Evolutionary conservation across 2,888 invertebrate genomes (phyloP).

Genomic region (Scrobipalpa atriplicella): DNA sequence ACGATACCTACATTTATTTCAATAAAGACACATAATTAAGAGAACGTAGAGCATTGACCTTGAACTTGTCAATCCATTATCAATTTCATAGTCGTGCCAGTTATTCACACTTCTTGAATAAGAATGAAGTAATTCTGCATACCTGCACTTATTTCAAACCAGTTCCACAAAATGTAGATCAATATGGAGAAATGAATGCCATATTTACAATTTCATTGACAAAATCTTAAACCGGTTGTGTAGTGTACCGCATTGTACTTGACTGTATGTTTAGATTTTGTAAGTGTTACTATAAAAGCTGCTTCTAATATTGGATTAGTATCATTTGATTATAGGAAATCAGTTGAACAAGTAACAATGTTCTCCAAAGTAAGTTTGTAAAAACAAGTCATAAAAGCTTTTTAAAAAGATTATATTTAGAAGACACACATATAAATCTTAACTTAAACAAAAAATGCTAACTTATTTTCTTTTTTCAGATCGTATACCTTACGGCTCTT

Average conservation of each 20-base stretch:
- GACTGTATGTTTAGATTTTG: slow-evolving; percentile 13
- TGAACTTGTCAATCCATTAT: neutral
- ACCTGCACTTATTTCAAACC: neutral
- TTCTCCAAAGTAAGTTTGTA: slow-evolving; percentile 29
- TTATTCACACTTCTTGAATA: slow-evolving; percentile 8
- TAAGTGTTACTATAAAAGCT: slow-evolving; percentile 36
- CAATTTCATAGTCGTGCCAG: neutral
- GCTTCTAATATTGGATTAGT: slow-evolving; percentile 12
- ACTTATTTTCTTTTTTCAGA: slow-evolving; percentile 28
- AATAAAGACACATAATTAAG: neutral
- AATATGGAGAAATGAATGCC: slow-evolving; percentile 20
- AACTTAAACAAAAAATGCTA: too few relatives aligned
- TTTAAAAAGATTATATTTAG: too few relatives aligned
- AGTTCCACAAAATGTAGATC: slow-evolving; percentile 17
- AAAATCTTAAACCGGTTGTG: slow-evolving; percentile 31
- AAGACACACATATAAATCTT: too few relatives aligned
- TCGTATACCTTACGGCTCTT: slow-evolving; percentile 41
- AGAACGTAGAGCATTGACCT: neutral
- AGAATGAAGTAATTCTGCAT: slow-evolving; percentile 15
- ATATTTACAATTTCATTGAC: slow-evolving; percentile 24
- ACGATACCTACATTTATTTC: neutral
- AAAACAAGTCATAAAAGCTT: neutral
- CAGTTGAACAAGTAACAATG: slow-evolving; percentile 28
- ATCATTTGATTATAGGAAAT: slow-evolving; percentile 28
- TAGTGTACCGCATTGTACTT: slow-evolving; percentile 35